Evolutionary conservation across 2,888 invertebrate species (phyloP).

Genomic region (Kuschelorhynchus macadamiae): DNA sequence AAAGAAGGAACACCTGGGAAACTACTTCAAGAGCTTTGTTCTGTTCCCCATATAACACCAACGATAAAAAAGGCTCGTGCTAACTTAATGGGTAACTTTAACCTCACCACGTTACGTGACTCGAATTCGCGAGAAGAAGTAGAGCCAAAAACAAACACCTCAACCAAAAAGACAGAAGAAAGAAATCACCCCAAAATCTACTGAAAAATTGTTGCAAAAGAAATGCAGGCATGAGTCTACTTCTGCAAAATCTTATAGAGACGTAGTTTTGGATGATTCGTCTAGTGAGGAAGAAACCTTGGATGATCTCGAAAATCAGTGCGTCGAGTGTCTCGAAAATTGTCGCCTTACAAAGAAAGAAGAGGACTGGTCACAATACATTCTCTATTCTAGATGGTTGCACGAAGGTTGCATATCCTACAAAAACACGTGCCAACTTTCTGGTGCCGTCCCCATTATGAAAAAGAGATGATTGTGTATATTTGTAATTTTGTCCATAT

Average conservation of each 20-base stretch:
- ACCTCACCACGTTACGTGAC: too few relatives aligned
- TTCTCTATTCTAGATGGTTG: too few relatives aligned
- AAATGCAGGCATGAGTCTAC: constrained; percentile 1
- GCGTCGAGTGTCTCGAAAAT: constrained; percentile 5
- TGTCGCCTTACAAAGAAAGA: neutral
- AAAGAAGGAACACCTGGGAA: constrained; percentile 1
- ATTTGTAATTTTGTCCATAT: too few relatives aligned
- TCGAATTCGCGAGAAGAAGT: too few relatives aligned
- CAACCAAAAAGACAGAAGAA: neutral
- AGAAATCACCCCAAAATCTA: constrained; percentile 5
- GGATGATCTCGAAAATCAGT: neutral
- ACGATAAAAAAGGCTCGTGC: constrained; percentile 16
- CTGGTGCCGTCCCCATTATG: constrained; percentile 5
- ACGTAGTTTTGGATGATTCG: neutral
- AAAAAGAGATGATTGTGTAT: neutral
- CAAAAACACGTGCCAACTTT: constrained; percentile 8
- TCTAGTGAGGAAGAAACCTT: constrained; percentile 1
- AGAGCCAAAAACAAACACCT: too few relatives aligned
- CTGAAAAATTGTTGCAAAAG: neutral
- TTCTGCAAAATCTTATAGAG: neutral
- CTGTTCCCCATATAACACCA: constrained; percentile 1
- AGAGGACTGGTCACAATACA: neutral
- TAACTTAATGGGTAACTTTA: too few relatives aligned
- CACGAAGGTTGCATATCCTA: constrained; percentile 14
- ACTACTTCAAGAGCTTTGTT: constrained; percentile 13